These are phyloP conservation scores for Melanostoma mellinum DNA, from an alignment of 2,888 invertebrate species.

Conservation along the genomic window DNA sequence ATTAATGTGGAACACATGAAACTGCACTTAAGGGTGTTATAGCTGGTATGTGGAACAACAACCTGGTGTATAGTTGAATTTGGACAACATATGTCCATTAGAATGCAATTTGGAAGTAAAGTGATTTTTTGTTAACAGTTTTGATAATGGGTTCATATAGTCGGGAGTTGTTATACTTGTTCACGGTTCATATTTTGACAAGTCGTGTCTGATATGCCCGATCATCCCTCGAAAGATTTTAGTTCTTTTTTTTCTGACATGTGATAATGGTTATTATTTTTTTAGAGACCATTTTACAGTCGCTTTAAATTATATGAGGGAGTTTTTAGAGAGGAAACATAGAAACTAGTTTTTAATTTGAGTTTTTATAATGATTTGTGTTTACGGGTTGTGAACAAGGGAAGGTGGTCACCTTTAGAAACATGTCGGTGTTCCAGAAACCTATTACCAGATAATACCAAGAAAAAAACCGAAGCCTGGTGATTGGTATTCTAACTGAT, in stretches of 20 bases:
- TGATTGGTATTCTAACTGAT: too few species aligned
- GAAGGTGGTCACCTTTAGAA: too few species aligned
- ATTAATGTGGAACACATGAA: slow-evolving; percentile 73
- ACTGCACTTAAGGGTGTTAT: slow-evolving; percentile 68
- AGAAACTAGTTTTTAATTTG: slow-evolving; percentile 12
- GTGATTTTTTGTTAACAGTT: slow-evolving; percentile 56
- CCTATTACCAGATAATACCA: too few species aligned
- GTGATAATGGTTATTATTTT: slow-evolving; percentile 49
- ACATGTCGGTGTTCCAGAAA: too few species aligned
- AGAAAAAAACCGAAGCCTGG: too few species aligned
- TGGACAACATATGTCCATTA: slow-evolving; percentile 70
- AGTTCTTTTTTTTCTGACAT: slow-evolving; percentile 41
- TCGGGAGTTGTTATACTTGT: slow-evolving; percentile 28
- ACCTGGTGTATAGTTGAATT: slow-evolving; percentile 16
- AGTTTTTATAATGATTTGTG: too few species aligned
- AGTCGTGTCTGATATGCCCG: slow-evolving; percentile 32
- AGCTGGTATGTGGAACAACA: slow-evolving; percentile 16
- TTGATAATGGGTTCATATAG: slow-evolving; percentile 23
- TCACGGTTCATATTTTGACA: slow-evolving; percentile 57
- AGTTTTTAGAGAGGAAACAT: neutral
- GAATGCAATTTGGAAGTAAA: slow-evolving; percentile 64
- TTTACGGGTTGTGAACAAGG: too few species aligned
- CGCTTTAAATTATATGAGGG: slow-evolving; percentile 4
- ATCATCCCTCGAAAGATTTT: slow-evolving; percentile 46
- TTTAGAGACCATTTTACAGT: neutral